Evolutionary conservation across 1,140 invertebrate species (phyloP).

Genomic region (Tribolium madens): DNA sequence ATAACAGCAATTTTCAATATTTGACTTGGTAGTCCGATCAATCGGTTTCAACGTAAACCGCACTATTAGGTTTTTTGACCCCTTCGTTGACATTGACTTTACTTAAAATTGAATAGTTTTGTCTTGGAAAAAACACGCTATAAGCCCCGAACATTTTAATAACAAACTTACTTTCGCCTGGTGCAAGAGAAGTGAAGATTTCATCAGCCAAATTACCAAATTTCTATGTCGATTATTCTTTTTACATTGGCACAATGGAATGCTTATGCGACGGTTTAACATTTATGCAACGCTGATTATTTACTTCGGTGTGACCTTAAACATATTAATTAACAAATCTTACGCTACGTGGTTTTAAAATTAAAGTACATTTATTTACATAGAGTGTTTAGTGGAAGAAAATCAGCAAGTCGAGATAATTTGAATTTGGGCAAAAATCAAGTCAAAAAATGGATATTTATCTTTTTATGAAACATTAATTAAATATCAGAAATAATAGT

Average conservation of each 20-base stretch:
- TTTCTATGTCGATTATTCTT: slow-evolving; percentile 33
- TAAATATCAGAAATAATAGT: background rate
- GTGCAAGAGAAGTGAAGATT: slow-evolving; percentile 34
- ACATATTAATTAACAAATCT: slow-evolving; percentile 11
- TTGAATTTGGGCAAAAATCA: too few species aligned
- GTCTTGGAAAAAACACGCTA: background rate
- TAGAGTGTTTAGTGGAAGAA: too few species aligned
- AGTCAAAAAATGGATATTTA: too few species aligned
- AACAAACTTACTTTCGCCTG: slow-evolving; percentile 34
- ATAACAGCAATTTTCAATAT: background rate
- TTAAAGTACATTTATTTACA: too few species aligned
- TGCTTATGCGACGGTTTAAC: slow-evolving; percentile 17
- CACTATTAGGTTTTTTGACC: slow-evolving; percentile 5
- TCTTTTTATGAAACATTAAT: too few species aligned
- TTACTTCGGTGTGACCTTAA: slow-evolving; percentile 9
- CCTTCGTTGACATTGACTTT: slow-evolving; percentile 15
- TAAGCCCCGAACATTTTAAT: slow-evolving; percentile 23
- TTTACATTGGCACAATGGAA: slow-evolving; percentile 27
- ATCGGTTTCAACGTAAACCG: background rate
- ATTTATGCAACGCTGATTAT: slow-evolving; percentile 27
- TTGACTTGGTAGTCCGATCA: background rate
- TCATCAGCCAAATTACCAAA: slow-evolving; percentile 37
- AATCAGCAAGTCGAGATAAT: background rate
- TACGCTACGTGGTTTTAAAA: slow-evolving; percentile 1
- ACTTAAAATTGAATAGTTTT: background rate